phyloP scores from a whole-genome alignment of 2,888 invertebrate genomes.

The Drosophila yooni region DNA sequence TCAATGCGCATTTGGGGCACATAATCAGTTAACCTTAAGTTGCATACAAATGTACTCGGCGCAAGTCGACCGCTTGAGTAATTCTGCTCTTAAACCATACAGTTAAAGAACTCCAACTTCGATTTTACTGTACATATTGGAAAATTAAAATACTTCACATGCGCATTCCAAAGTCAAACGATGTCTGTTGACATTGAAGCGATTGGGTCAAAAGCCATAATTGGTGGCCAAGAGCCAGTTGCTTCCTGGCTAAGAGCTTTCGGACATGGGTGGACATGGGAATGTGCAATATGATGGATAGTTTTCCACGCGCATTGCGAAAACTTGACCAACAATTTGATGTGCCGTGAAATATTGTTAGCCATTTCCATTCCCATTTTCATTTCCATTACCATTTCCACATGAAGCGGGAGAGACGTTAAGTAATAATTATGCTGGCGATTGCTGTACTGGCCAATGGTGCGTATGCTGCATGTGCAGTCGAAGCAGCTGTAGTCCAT shows the following conservation, averaged over 20 bases:
- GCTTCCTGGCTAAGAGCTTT: constrained; percentile 45
- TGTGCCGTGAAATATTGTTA: constrained; percentile 63
- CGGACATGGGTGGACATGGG: constrained; percentile 11
- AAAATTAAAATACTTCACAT: constrained; percentile 3
- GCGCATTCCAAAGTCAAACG: constrained; percentile 27
- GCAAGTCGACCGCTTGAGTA: constrained; percentile 39
- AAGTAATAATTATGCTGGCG: constrained; percentile 38
- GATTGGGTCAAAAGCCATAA: constrained; percentile 13
- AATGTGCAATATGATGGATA: constrained; percentile 44
- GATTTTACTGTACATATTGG: not conserved
- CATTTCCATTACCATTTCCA: constrained; percentile 24
- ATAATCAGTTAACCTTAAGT: constrained; percentile 44
- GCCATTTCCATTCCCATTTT: constrained; percentile 37
- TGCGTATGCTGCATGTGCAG: constrained; percentile 58
- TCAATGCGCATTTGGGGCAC: constrained; percentile 54
- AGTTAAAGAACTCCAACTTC: constrained; percentile 16
- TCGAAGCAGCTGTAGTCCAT: constrained; percentile 37
- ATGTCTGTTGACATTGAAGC: constrained; percentile 39
- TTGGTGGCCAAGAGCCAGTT: constrained; percentile 28
- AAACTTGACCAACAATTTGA: constrained; percentile 52
- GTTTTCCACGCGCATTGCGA: constrained; percentile 30
- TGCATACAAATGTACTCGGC: constrained; percentile 35
- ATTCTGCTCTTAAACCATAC: constrained; percentile 19
- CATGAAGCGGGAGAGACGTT: constrained; percentile 24
- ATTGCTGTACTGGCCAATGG: constrained; percentile 17